Evolutionary conservation across 2,888 invertebrate species (phyloP), one percentile per base, ranked within the genome.

Genomic region (Smittia aterrima): DNA sequence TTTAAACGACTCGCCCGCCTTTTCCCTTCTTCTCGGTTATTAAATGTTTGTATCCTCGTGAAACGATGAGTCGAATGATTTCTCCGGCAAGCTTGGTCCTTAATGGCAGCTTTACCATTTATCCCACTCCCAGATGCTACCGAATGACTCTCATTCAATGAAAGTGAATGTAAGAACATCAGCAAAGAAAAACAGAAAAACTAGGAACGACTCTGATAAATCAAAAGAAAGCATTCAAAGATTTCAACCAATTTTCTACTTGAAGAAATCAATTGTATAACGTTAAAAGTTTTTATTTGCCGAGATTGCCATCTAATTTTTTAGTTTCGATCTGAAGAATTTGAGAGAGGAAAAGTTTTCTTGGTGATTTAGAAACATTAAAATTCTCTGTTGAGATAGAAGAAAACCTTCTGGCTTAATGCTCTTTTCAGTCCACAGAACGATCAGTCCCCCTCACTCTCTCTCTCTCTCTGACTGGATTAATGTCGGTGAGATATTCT

Each of bases 211-310:
- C 7, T 20, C 18, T 13, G 13, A 20, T 58, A 58, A 20, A n/a
- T n/a, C 22, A n/a, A 20, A 20, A 58, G 9, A 9, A 58, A 58
- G 64, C 6, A 27, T 4, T 6, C 16, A 53, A 70, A 40, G 24
- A 58, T 72, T 32, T 72, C 72, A 72, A 11, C 22, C 72, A 72
- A 72, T 72, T 72, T 72, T 72, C 40, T 13, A n/a, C 72, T 18
- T 25, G 62, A 72, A 40, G 16, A 58, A 71, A 22, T 71, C 71
- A 58, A 47, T 41, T 16, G 47, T 6, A 16, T 47, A 68, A 41
- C 40, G 58, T 4, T 3, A 16, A 58, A 58, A 58, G 24, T 47
- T 47, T 13, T 2, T 47, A 38, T 66, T 27, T 66, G 38, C 20
- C 11, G 67, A 67, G 47, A 47, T 47, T 47, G 13, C 47, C 16